Evolutionary conservation across 2,888 invertebrate genomes (phyloP).

Genomic region (Cheilosia pagana): DNA sequence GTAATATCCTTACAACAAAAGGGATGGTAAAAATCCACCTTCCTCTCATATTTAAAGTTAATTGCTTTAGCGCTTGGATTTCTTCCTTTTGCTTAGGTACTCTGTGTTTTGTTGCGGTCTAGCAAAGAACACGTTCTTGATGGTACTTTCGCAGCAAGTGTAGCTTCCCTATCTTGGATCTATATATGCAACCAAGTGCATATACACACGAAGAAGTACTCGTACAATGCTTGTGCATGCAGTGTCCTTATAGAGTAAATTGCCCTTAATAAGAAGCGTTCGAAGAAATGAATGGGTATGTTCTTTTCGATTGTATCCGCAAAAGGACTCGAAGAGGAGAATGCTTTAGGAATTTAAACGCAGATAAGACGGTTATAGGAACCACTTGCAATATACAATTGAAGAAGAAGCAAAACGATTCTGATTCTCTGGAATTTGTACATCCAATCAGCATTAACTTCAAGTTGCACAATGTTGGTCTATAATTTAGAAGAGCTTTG

Average conservation of each 20-base stretch:
- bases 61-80: constrained; percentile 35
- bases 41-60: constrained; percentile 34
- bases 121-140: neutral
- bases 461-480: neutral
- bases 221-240: constrained; percentile 6
- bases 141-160: neutral
- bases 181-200: constrained; percentile 13
- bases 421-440: neutral
- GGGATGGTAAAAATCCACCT: too few species aligned
- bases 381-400: neutral
- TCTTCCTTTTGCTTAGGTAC: too few species aligned
- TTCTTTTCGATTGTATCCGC: constrained; percentile 8
- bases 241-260: constrained; percentile 22
- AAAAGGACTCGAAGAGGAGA: too few species aligned
- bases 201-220: neutral
- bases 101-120: neutral
- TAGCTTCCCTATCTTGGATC: constrained; percentile 20
- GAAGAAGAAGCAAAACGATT: neutral
- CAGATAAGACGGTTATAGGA: neutral
- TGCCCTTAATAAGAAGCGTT: constrained; percentile 27
- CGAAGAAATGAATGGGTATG: constrained; percentile 7
- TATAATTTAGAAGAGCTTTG: neutral
- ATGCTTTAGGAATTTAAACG: neutral
- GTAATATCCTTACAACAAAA: too few species aligned
- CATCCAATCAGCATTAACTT: neutral